Base-by-base conservation (phyloP, 2,797 vertebrate species). In the Echeneis naucrates region DNA sequence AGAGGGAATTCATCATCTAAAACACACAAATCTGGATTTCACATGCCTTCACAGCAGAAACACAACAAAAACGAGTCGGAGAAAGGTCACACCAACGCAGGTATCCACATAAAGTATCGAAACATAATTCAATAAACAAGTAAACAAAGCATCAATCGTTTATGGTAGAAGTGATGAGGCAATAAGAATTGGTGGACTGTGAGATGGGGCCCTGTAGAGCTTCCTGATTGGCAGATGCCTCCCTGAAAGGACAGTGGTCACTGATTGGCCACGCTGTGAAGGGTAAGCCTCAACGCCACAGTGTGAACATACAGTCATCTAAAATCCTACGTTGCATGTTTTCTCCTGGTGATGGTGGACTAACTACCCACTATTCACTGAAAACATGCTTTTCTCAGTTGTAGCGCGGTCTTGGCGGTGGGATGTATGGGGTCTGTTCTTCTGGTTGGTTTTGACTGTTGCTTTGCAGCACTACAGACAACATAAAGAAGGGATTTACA, bases 211-310 rank as follows among this genome's bases (percentile, higher is more conserved):
- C 75, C 81, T 79, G 82, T 82, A 76, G 87, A 84, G 82, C 87
- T 86, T 92, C 88, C 88, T 93, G 89, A 92, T 86, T 93, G 88
- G 89, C 85, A 69, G 87, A 88, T 87, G 90, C 89, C 87, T 93
- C 92, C 92, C 92, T 93, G 92, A 93, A 90, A 91, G 86, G 82
- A 87, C 83, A 67, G 85, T 80, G 90, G 87, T 84, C 85, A 71
- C 75, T 58, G 69, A 81, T 67, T 72, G 71, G 87, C 77, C 80
- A 82, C 53, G 59, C 55, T 54, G 57, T 68, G 66, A 77, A 63
- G 48, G 74, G 50, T 65, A 38, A 70, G 66, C 80, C 45, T 83
- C 54, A 30, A 72, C 45, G 59, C 76, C 77, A 77, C 75, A 35
- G 30, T 23, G 44, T 62, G 71, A 75, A 40, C 51, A 9, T 72